These are phyloP conservation scores for Carassius auratus DNA, from an alignment of 2,113 vertebrate species.

Conservation along the genomic window DNA sequence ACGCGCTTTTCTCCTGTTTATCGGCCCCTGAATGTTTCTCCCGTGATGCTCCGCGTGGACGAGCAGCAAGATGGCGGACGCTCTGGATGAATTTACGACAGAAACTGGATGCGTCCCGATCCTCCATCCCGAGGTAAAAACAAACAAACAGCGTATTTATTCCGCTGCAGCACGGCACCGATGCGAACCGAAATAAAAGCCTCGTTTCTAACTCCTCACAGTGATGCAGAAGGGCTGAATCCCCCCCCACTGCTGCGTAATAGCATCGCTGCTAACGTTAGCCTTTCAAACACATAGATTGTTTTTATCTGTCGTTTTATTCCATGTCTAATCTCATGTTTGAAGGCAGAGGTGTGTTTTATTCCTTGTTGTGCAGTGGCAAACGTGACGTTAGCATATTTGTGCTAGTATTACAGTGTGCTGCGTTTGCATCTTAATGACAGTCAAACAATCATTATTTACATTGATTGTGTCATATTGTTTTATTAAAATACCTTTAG, in stretches of 20 bases:
- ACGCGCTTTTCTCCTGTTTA: slow-evolving; percentile 49
- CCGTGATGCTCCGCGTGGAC: slow-evolving; percentile 88
- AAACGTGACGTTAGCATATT: neutral
- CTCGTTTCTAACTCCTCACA: neutral
- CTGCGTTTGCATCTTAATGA: slow-evolving; percentile 28
- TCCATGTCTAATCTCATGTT: neutral
- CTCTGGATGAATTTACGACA: slow-evolving; percentile 92
- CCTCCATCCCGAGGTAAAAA: slow-evolving; percentile 90
- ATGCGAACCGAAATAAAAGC: neutral
- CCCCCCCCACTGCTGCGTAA: slow-evolving; percentile 45
- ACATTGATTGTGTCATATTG: neutral
- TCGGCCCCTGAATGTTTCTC: slow-evolving; percentile 61
- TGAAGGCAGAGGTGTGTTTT: neutral
- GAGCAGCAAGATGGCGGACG: slow-evolving; percentile 94
- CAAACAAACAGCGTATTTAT: neutral
- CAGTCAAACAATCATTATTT: neutral
- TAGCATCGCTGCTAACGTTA: slow-evolving; percentile 63
- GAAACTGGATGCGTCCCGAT: slow-evolving; percentile 93
- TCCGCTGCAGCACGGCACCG: neutral
- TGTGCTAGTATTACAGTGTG: neutral
- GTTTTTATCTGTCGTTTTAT: neutral
- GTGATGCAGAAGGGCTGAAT: slow-evolving; percentile 38
- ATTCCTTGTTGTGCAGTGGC: neutral
- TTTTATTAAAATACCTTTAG: neutral
- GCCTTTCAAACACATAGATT: slow-evolving; percentile 53